Base-by-base conservation (phyloP, 2,113 vertebrate species). In the Oryzias woworae region DNA sequence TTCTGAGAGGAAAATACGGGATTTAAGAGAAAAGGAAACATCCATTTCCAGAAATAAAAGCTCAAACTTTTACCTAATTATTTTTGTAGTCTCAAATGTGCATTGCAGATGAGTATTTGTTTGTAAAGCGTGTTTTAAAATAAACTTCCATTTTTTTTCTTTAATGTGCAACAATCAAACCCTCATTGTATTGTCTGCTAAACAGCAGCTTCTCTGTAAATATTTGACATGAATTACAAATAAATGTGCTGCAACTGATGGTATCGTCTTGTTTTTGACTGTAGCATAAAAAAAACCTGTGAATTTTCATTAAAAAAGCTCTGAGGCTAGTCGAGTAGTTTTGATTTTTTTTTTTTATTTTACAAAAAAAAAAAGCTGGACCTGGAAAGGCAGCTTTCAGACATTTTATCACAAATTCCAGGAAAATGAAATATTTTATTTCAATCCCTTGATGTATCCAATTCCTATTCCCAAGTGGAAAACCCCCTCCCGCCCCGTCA, bases 361-460 rank as follows among this genome's bases (percentile, higher is more conserved):
- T 90, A 91, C 78, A 90, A 91, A 90, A 89, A 82, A 82, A 69
- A 70, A 67, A 85, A 67, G 52, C 81, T 56, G 65, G 66, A 81
- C 71, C 79, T 85, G 84, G 65, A 87, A 75, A 22, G 77, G 60
- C 26, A 81, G 22, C 48, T 71, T 82, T 78, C 73, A 86, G 75
- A 85, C 57, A 75, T 77, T 83, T 81, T 66, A 86, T 88, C 86
- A 86, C 84, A 77, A 86, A 86, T 89, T 91, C 88, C 85, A 90
- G 89, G 85, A 89, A 86, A 53, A 57, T 91, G 84, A 91, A 90
- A 90, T 84, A 69, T 76, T 61, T 77, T 47, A 62, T 60, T 70
- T 16, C 53, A 31, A 7, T 41, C 66, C 23, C 10, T 10, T 42
- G 28, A 13, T 20, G 44, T 43, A 57, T 61, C 73, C 70, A 4